A percentile compares a stretch with the other conserved stretches of the same genome.
Evolutionary conservation across 2,113 vertebrate genomes (phyloP).

Genomic region (Phyllostomus discolor): DNA sequence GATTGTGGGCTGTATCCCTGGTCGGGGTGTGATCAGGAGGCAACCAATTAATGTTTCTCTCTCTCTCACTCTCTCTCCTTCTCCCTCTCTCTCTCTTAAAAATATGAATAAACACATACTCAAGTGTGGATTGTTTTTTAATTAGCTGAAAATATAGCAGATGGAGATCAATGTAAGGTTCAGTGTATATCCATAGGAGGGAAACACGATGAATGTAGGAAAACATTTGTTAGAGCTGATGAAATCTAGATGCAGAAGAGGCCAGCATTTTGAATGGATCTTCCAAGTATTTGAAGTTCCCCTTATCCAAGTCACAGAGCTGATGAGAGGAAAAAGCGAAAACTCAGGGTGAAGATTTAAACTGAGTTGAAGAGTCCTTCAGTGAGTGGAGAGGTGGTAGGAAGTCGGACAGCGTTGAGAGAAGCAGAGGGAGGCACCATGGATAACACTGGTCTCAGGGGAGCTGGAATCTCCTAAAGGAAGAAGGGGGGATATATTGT

Average conservation of each 20-base stretch:
- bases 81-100: too few relatives aligned
- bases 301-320: neutral
- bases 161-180: neutral
- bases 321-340: neutral
- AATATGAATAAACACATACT: too few relatives aligned
- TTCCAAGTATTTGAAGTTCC: neutral
- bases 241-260: neutral
- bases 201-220: neutral
- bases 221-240: neutral
- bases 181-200: rapidly evolving
- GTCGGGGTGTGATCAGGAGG: too few relatives aligned
- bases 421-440: neutral
- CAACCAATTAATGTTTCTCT: too few relatives aligned
- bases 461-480: neutral
- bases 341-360: neutral
- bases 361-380: neutral
- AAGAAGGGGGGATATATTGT: neutral
- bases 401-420: neutral
- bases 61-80: too few relatives aligned
- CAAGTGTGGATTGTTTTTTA: too few relatives aligned
- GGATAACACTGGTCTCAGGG: neutral
- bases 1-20: too few relatives aligned
- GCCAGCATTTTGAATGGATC: neutral
- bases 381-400: neutral
- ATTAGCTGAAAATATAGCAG: too few relatives aligned